A percentile compares a stretch with the other conserved stretches of the same genome.
Evolutionary conservation across 2,888 invertebrate species (phyloP).

Genomic region (Flabesymbios commensalis): DNA sequence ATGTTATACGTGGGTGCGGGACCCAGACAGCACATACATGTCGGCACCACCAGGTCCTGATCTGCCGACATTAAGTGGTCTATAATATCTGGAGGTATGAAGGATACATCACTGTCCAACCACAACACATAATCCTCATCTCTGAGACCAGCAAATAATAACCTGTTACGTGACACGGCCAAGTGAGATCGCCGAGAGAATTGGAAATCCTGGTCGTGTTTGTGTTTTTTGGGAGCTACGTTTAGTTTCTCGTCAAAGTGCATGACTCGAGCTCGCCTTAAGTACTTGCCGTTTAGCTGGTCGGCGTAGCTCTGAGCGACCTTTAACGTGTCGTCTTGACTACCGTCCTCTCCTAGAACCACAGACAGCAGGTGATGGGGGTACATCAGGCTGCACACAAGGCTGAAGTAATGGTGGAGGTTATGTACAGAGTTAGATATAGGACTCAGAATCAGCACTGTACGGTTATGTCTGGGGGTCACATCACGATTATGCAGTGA

Average conservation of each 20-base stretch:
- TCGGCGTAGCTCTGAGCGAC: slow-evolving; percentile 37
- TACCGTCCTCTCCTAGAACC: slow-evolving; percentile 53
- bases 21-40: slow-evolving; percentile 41
- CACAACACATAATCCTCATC: slow-evolving; percentile 47
- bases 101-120: slow-evolving; percentile 51
- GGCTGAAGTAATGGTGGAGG: slow-evolving; percentile 38
- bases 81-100: slow-evolving; percentile 46
- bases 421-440: slow-evolving; percentile 44
- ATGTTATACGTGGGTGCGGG: slow-evolving; percentile 12
- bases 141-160: slow-evolving; percentile 39
- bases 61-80: slow-evolving; percentile 47
- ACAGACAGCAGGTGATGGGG: slow-evolving; percentile 49
- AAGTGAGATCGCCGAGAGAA: slow-evolving; percentile 44
- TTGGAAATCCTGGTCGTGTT: slow-evolving; percentile 41
- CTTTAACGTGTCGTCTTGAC: slow-evolving; percentile 43
- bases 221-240: background rate
- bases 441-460: slow-evolving; percentile 49
- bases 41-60: slow-evolving; percentile 45
- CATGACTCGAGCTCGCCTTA: no score
- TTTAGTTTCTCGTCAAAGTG: slow-evolving; percentile 41
- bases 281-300: no score
- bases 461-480: no score
- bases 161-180: slow-evolving; percentile 46
- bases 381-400: slow-evolving; percentile 44
- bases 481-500: no score